A percentile compares a stretch with the other conserved stretches of the same genome.
phyloP scores from a whole-genome alignment of 2,113 vertebrate genomes.

The Arenaria interpres region DNA sequence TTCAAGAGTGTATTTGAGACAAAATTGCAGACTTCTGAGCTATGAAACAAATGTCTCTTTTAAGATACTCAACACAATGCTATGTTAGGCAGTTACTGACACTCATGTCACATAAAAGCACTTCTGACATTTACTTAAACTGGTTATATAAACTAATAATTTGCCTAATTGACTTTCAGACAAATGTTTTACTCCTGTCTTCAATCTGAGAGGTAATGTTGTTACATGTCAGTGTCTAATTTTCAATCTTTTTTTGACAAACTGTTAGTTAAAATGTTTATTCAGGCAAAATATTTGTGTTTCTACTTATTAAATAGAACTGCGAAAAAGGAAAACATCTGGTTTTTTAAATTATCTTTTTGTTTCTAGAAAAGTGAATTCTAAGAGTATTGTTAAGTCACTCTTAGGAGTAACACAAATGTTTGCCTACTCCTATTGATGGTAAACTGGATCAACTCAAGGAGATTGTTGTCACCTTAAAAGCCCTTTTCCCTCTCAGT shows the following conservation, averaged over 20 bases:
- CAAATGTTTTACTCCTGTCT: background rate
- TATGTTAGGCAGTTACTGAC: background rate
- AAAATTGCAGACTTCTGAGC: background rate
- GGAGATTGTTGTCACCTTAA: background rate
- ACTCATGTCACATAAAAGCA: background rate
- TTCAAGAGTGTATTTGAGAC: background rate
- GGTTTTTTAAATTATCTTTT: background rate
- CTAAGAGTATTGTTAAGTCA: background rate
- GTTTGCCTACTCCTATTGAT: background rate
- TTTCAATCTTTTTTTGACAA: background rate
- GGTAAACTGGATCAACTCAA: background rate
- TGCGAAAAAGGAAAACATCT: background rate
- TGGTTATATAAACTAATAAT: background rate
- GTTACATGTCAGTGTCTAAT: background rate
- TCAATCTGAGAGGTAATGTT: background rate
- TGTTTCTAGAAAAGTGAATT: background rate
- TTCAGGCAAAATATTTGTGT: background rate
- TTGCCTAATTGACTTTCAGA: background rate
- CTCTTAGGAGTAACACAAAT: background rate
- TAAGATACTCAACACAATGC: background rate
- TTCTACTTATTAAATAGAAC: background rate
- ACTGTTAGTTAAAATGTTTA: background rate
- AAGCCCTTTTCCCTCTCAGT: background rate
- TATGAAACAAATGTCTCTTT: background rate
- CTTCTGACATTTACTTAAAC: background rate